Evolutionary conservation across 2,797 vertebrate genomes (phyloP).

Genomic region (Coregonus sp.): DNA sequence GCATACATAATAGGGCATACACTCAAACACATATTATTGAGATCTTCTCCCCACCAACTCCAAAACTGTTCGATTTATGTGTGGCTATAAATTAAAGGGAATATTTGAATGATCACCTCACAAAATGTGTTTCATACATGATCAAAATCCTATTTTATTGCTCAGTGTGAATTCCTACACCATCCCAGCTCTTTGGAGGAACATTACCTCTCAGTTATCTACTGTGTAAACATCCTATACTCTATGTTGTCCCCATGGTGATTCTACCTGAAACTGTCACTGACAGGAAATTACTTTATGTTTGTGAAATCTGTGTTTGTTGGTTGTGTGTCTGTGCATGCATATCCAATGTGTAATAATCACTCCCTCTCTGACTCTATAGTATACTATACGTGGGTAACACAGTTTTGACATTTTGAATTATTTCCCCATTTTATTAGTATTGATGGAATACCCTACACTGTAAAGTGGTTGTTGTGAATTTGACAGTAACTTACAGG

Average conservation of each 20-base stretch:
- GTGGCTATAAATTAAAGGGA: background rate
- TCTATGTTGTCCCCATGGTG: constrained; percentile 1
- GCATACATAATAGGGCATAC: background rate
- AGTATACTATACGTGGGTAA: background rate
- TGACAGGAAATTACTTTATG: background rate
- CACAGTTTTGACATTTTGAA: background rate
- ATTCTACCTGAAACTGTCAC: background rate
- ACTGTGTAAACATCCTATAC: background rate
- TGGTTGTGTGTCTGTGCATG: background rate
- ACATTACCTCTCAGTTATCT: background rate
- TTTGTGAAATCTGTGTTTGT: background rate
- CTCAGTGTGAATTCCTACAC: background rate
- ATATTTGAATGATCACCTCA: background rate
- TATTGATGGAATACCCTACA: background rate
- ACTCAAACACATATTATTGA: background rate
- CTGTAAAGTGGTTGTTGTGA: too few species aligned
- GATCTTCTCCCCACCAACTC: background rate
- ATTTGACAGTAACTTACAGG: too few species aligned
- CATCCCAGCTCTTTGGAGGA: background rate
- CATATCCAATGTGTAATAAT: background rate
- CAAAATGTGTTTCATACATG: background rate
- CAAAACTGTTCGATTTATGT: background rate
- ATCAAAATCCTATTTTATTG: background rate
- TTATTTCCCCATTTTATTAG: background rate
- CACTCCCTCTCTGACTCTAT: too few species aligned